Evolutionary conservation across 2,113 vertebrate species (phyloP).

Genomic region (Isichthys henryi): DNA sequence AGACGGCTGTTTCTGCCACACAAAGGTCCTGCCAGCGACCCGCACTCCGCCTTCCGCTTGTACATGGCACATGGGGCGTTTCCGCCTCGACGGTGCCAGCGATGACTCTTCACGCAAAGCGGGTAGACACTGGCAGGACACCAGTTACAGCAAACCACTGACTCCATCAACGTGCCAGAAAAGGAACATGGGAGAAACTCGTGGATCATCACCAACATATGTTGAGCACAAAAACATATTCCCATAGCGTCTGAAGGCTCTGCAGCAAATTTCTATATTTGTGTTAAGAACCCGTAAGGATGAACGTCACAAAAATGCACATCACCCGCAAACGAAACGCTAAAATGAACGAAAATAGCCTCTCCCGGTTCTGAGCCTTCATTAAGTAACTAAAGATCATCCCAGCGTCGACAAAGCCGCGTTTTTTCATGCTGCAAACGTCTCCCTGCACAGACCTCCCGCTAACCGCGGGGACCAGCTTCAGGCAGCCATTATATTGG

Average conservation of each 20-base stretch:
- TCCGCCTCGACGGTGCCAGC: not conserved
- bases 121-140: not conserved
- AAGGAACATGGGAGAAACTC: not conserved
- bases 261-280: not conserved
- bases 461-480: not conserved
- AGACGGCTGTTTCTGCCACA: not conserved
- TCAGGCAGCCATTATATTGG: slow-evolving; percentile 2
- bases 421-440: not conserved
- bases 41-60: not conserved
- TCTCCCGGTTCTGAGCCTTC: not conserved
- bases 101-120: not conserved
- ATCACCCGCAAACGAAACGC: not conserved
- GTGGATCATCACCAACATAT: not conserved
- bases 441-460: not conserved
- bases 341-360: not conserved
- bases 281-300: not conserved
- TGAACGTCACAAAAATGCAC: not conserved
- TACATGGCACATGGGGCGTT: not conserved
- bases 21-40: not conserved
- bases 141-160: not conserved
- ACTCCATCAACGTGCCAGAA: not conserved
- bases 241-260: not conserved
- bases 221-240: not conserved
- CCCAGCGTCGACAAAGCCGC: not conserved
- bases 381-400: not conserved